Conservation (phyloP, 2,888 invertebrate species). For the Unio pictorum region DNA sequence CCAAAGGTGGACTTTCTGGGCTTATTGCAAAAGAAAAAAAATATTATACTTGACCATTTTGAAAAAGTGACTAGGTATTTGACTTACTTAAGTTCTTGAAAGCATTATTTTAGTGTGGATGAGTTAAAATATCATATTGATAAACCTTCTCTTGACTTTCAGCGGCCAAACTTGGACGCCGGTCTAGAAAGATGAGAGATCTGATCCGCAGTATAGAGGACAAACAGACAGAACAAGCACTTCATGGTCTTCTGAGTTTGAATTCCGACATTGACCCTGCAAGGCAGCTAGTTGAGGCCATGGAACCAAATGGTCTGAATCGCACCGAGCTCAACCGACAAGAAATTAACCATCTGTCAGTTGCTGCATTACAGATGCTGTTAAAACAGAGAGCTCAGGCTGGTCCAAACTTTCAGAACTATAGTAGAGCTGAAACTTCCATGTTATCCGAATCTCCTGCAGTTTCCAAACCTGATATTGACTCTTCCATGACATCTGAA, state of each 20-base stretch:
- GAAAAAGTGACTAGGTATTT: neutral
- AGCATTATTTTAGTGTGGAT: neutral
- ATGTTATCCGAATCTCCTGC: constrained; percentile 24
- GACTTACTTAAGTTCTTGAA: neutral
- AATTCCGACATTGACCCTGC: constrained; percentile 53
- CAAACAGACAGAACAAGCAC: constrained; percentile 70
- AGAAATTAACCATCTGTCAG: constrained; percentile 53
- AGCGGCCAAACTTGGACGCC: constrained; percentile 70
- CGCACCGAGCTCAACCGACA: constrained; percentile 22
- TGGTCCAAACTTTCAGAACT: constrained; percentile 36
- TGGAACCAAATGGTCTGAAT: constrained; percentile 25
- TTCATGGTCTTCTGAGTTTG: constrained; percentile 70
- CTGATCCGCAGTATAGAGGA: constrained; percentile 70
- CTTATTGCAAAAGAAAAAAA: too few relatives aligned
- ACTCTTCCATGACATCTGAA: constrained; percentile 17
- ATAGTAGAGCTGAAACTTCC: constrained; percentile 20
- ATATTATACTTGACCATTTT: too few relatives aligned
- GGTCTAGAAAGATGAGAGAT: constrained; percentile 70
- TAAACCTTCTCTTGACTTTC: constrained; percentile 13
- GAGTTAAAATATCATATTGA: neutral
- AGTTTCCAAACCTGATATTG: constrained; percentile 9
- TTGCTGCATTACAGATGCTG: constrained; percentile 58
- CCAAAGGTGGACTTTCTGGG: too few relatives aligned
- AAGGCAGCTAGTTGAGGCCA: constrained; percentile 21
- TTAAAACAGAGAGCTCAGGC: constrained; percentile 53